These are phyloP conservation scores for Pemphigus obesinymphae DNA, from an alignment of 1,140 invertebrate species.

Conservation along the genomic window DNA sequence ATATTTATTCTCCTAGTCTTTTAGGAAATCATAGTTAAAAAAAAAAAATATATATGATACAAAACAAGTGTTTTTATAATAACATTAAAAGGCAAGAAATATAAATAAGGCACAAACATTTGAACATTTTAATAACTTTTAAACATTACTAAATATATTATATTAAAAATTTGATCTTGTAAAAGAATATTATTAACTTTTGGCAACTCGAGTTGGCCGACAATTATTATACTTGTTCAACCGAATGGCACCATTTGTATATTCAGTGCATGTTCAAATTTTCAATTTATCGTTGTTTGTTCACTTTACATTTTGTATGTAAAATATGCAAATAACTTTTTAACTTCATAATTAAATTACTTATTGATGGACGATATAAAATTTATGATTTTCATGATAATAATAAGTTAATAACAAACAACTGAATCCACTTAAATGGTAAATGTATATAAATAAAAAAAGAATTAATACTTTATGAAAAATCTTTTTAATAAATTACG, in stretches of 20 bases:
- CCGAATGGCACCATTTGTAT: background rate
- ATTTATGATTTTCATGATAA: background rate
- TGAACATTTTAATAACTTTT: background rate
- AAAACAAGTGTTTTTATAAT: too few relatives aligned
- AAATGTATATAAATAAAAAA: background rate
- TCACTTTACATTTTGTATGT: background rate
- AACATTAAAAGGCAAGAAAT: background rate
- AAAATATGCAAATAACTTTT: background rate
- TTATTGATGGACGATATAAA: background rate
- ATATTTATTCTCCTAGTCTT: background rate
- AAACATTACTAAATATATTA: background rate
- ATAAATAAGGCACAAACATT: slow-evolving; percentile 13
- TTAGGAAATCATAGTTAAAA: background rate
- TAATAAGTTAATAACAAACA: slow-evolving; percentile 26
- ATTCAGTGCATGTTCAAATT: background rate
- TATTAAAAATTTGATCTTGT: background rate
- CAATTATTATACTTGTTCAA: background rate
- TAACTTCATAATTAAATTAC: background rate
- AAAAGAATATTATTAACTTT: background rate
- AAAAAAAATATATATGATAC: background rate
- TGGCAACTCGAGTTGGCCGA: background rate
- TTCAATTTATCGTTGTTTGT: slow-evolving; percentile 1
- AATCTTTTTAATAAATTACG: slow-evolving; percentile 19
- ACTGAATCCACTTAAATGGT: background rate
- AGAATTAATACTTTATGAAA: background rate